These are phyloP conservation scores for Kryptolebias marmoratus DNA, from an alignment of 2,113 vertebrate genomes.

Conservation along the genomic window DNA sequence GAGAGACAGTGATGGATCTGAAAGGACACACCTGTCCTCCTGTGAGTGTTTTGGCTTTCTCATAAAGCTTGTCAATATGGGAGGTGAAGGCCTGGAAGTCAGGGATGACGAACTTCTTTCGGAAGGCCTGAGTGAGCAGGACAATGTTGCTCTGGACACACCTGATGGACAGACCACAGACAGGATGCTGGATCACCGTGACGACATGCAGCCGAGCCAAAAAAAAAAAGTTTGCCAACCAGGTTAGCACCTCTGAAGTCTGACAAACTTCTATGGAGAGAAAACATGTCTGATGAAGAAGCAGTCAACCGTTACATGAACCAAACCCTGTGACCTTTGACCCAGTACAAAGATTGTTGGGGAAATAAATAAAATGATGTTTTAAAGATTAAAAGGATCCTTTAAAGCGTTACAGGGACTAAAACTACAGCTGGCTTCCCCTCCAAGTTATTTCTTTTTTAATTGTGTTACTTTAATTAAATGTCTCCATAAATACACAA, in stretches of 20 bases:
- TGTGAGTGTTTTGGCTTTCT: constrained; percentile 90
- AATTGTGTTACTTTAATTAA: too few relatives aligned
- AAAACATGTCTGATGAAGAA: constrained; percentile 38
- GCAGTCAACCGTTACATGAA: not conserved
- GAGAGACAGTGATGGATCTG: constrained; percentile 24
- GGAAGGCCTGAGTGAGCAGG: constrained; percentile 97
- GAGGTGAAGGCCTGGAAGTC: constrained; percentile 95
- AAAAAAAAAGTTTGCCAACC: constrained; percentile 56
- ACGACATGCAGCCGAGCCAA: constrained; percentile 49
- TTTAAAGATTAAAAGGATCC: too few relatives aligned
- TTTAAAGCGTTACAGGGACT: too few relatives aligned
- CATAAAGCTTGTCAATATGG: constrained; percentile 93
- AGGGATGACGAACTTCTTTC: constrained; percentile 98
- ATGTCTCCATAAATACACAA: too few relatives aligned
- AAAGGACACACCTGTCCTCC: constrained; percentile 89
- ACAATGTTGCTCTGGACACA: constrained; percentile 99
- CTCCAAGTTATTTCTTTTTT: too few relatives aligned
- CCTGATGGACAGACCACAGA: constrained; percentile 80
- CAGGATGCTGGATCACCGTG: constrained; percentile 55
- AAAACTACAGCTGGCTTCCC: too few relatives aligned
- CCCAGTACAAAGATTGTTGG: too few relatives aligned
- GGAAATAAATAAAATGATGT: too few relatives aligned
- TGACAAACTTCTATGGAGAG: constrained; percentile 64
- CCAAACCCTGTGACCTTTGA: not conserved
- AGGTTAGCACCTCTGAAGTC: constrained; percentile 39